These are phyloP conservation scores for Daktulosphaira vitifoliae DNA, from an alignment of 1,140 invertebrate species.

Conservation along the genomic window DNA sequence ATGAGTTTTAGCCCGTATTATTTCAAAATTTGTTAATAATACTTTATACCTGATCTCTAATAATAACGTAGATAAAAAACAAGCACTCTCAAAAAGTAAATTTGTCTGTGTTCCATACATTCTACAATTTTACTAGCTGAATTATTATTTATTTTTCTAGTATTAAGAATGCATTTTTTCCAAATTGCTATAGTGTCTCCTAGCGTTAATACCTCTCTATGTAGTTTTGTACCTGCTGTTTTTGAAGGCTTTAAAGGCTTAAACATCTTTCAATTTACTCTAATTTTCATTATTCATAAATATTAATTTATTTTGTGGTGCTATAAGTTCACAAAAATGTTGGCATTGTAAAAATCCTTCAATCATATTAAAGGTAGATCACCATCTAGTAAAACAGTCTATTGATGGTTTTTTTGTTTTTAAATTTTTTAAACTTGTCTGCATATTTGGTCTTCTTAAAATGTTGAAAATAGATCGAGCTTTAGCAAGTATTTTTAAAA, in stretches of 20 bases:
- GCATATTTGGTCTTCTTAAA: neutral
- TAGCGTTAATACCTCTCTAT: neutral
- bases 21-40: too few relatives aligned
- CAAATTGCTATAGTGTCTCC: neutral
- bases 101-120: too few relatives aligned
- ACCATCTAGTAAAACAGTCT: neutral
- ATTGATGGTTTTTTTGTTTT: neutral
- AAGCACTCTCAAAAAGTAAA: too few relatives aligned
- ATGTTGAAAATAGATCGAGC: neutral
- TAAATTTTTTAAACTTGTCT: neutral
- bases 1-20: too few relatives aligned
- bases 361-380: slow-evolving; percentile 6
- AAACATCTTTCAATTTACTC: neutral
- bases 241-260: neutral
- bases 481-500: neutral
- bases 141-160: neutral
- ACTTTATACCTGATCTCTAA: too few relatives aligned
- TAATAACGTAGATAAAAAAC: too few relatives aligned
- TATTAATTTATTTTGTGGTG: too few relatives aligned
- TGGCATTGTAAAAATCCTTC: neutral
- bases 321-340: neutral
- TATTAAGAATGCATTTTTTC: neutral
- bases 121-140: too few relatives aligned
- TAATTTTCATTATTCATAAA: neutral
- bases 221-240: neutral